Percentiles rank a stretch among this genome's conserved stretches.
phyloP scores from a whole-genome alignment of 2,888 invertebrate genomes.

The Dichetophora obliterata region DNA sequence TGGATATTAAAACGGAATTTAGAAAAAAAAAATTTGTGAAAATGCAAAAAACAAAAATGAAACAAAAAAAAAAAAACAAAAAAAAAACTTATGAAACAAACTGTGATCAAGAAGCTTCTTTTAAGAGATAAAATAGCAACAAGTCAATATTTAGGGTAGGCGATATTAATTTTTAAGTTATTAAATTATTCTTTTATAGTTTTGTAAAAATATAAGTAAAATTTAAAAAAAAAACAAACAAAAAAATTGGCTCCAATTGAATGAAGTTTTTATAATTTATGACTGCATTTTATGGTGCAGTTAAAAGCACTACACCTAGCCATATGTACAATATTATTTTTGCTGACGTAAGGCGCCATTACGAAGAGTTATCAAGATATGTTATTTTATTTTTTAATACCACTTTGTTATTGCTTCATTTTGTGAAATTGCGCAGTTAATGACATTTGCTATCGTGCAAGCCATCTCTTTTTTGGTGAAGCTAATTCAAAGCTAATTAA shows the following conservation, averaged over 20 bases:
- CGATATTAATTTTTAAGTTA: neutral
- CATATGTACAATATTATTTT: too few species aligned
- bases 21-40: conserved; percentile 29
- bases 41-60: conserved; percentile 33
- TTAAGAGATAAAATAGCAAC: neutral
- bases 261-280: neutral
- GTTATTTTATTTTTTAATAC: neutral
- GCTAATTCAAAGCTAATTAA: conserved; percentile 27
- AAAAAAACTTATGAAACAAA: conserved; percentile 38
- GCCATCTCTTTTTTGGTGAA: neutral
- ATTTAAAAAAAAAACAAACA: neutral
- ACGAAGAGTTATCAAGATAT: neutral
- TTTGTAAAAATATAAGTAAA: neutral
- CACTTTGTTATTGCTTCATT: neutral
- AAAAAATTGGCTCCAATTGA: neutral
- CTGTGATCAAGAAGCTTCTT: conserved; percentile 26
- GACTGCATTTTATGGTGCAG: too few species aligned
- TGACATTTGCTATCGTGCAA: neutral
- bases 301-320: too few species aligned
- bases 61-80: conserved; percentile 33
- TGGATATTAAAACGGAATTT: conserved; percentile 58
- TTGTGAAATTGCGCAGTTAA: conserved; percentile 5
- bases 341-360: neutral
- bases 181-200: neutral
- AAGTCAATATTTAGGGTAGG: conserved; percentile 4